Evolutionary conservation across 2,113 vertebrate species (phyloP), one percentile per base, ranked within the genome.

Genomic region (Rynchops niger): DNA sequence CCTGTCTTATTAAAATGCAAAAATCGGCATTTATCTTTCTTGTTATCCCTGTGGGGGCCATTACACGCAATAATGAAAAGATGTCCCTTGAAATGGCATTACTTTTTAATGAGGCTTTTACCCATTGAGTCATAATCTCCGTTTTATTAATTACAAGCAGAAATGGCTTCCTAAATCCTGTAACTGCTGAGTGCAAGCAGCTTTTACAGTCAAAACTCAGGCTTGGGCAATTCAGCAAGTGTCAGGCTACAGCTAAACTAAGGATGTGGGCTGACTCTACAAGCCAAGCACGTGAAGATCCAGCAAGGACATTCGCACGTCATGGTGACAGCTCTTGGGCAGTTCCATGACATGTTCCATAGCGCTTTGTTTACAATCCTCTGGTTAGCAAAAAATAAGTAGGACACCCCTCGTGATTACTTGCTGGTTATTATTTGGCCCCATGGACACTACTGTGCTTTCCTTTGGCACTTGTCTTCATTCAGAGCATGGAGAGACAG

Each of bases 61-160:
- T 97, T 96, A 94, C 47, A 85, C 3, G 26, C 79, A 90, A 80
- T 96, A 98, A 97, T 96, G 90, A 96, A 96, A 97, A 94, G 94
- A 95, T 93, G 92, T 97, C 94, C 91, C 96, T 93, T 88, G 86
- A 91, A 97, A 93, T 96, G 70, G 52, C 90, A 86, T 95, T 93
- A 66, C 47, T 82, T 94, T 97, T 97, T 97, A 97, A 97, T 96
- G 84, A 96, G 97, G 71, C 47, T 96, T 96, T 97, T 92, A 95
- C 42, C 62, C 70, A 82, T 81, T 82, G 76, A 93, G 55, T 91
- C 81, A 66, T 85, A 90, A 86, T 96, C 86, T 90, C 55, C 5
- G 5, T 95, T 94, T 95, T 93, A 95, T 96, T 95, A 97, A 96
- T 97, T 97, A 88, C 92, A 87, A 94, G 90, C 42, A 96, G 66